Evolutionary conservation across 1,140 invertebrate species (phyloP), one percentile per base, ranked within the genome.

Genomic region (Archivesica marissinica): DNA sequence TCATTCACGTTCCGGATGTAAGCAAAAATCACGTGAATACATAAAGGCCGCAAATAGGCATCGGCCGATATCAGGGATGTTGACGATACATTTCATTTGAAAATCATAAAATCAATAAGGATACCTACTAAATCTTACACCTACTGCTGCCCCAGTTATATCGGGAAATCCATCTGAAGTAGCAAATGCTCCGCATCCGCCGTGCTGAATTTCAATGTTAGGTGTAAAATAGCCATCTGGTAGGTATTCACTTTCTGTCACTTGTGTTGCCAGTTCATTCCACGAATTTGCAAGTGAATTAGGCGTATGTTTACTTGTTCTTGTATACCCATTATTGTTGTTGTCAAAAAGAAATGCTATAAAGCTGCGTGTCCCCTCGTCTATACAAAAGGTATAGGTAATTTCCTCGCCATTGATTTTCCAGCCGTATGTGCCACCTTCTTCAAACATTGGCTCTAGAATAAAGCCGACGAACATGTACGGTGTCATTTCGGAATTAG

Each of bases 141-240:
- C 77, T 41, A 66, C 59, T 25, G 77, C 50, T 25, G 39, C 59
- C 2, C 77, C 77, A 41, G 13, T 41, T 23, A 79, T 35, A 33
- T 79, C 59, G 2, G 56, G 23, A 17, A 66, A 20, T 17, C 23
- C 25, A 6, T 33, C 23, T 20, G 59, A n/a, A 4, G 4, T 66
- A 7, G 23, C 74, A 39, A 54, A 85, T 56, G 59, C 83, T 6
- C 83, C 83, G 39, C 83, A 85, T 17, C 83, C 83, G 30, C 83
- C 83, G 7, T 72, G 41, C 23, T 77, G 74, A 41, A 85, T 70
- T n/a, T 85, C 83, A 66, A 35, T 70, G 56, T 50, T 38, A 23
- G 56, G n/a, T 6, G 61, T 17, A 78, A 85, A 85, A 61, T 66
- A 85, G 0, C 52, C 30, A 33, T 70, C 30, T 25, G 83, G 83